Evolutionary conservation across 2,888 invertebrate species (phyloP), one percentile per base, ranked within the genome.

Genomic region (Meganola albula): DNA sequence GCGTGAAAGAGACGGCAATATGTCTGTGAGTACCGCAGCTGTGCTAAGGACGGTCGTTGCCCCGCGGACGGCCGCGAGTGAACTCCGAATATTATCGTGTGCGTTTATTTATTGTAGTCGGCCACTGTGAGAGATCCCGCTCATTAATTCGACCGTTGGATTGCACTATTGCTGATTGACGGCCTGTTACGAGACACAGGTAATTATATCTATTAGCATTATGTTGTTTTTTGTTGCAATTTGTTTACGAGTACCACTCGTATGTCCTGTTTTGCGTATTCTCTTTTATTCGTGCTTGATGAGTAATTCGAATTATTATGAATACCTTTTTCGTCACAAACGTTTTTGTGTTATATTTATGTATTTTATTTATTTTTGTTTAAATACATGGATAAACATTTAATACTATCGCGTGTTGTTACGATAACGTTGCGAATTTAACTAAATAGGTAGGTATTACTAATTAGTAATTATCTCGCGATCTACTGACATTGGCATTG

Each of bases 31-130:
- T 58, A 60, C 62, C 74, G 69, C 69, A 71, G 73, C 68, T 69
- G 72, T 73, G 78, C 74, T 85, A 85, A 85, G 85, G 85, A 85
- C 85, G 85, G 85, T 84, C 82, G 85, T 80, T 82, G 82, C 79
- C 83, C 76, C 75, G 66, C 69, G 61, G 52, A 55, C 78, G 78
- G 66, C 82, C 82, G 79, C 80, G 65, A 73, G 73, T 85, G 83
- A 85, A 84, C 85, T 84, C 77, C 82, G 69, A 82, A 85, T 79
- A 73, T 48, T 48, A 55, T 74, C 72, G 73, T 74, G 74, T 72
- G 71, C 72, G 70, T 73, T 58, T 65, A 57, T 64, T 65, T 65
- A 59, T 64, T 64, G 58, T 61, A 51, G 32, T 50, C 49, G 47
- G 38, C 33, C 29, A 48, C 54, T 48, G 48, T 45, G 38, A 37